phyloP scores from a whole-genome alignment of 2,888 invertebrate genomes.

The Oligia fasciuncula region DNA sequence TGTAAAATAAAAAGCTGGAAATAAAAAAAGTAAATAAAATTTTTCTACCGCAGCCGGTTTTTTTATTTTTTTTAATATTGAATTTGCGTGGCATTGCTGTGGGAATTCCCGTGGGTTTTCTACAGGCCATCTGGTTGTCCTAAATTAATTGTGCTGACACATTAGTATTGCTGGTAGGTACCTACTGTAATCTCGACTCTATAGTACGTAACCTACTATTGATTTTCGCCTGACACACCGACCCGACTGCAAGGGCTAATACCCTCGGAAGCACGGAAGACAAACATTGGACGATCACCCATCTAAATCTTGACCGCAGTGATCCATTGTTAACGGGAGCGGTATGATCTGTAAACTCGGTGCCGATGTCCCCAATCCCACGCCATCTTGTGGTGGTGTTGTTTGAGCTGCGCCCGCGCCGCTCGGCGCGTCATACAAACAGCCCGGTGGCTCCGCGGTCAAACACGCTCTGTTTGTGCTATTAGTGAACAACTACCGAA shows the following conservation, averaged over 20 bases:
- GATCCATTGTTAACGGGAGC: constrained; percentile 32
- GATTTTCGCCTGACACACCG: neutral
- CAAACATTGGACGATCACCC: constrained; percentile 19
- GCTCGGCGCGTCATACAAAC: constrained; percentile 58
- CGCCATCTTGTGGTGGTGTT: constrained; percentile 59
- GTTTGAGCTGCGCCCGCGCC: constrained; percentile 66
- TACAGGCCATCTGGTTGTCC: neutral
- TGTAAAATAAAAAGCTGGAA: too few relatives aligned
- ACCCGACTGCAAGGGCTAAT: neutral
- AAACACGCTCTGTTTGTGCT: constrained; percentile 55
- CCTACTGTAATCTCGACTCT: too few relatives aligned
- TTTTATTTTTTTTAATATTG: too few relatives aligned
- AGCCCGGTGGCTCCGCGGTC: constrained; percentile 58
- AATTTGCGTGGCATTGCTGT: neutral
- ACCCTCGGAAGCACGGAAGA: neutral
- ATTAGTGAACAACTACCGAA: constrained; percentile 64
- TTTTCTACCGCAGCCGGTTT: too few relatives aligned
- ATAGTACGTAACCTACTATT: neutral
- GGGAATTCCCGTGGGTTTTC: neutral
- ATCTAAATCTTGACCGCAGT: neutral
- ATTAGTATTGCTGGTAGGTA: neutral
- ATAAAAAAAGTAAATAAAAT: too few relatives aligned
- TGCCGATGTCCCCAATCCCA: constrained; percentile 37
- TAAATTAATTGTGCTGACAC: too few relatives aligned
- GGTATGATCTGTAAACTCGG: constrained; percentile 13